phyloP scores from a whole-genome alignment of 2,888 invertebrate species.

The Cataglyphis albicans region DNA sequence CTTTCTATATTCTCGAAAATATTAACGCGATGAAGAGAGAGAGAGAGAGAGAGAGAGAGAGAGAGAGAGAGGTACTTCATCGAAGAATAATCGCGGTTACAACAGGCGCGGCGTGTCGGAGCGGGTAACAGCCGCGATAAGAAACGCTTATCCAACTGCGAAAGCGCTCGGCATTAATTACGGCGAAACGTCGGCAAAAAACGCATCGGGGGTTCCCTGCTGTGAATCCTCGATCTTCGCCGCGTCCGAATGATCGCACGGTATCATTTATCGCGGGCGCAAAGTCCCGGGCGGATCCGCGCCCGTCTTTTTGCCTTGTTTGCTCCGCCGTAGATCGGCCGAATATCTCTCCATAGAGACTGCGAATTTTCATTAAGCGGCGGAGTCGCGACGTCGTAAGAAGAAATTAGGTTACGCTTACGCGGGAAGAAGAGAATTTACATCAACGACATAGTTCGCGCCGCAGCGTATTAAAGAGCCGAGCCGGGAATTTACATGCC shows the following conservation, averaged over 20 bases:
- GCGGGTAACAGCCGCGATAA: constrained; percentile 38
- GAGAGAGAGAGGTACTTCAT: constrained; percentile 11
- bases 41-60: not conserved
- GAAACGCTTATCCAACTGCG: constrained; percentile 37
- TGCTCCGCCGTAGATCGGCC: not conserved
- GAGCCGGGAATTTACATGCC: constrained; percentile 35
- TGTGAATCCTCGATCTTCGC: constrained; percentile 23
- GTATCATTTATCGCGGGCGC: constrained; percentile 40
- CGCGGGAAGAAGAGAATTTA: constrained; percentile 47
- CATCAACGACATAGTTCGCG: constrained; percentile 48
- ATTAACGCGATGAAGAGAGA: not conserved
- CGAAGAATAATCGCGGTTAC: constrained; percentile 26
- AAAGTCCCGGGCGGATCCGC: constrained; percentile 17
- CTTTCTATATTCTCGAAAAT: not conserved
- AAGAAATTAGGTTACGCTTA: constrained; percentile 54
- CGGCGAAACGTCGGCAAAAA: constrained; percentile 34
- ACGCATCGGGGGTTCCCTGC: constrained; percentile 2
- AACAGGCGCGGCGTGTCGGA: constrained; percentile 34
- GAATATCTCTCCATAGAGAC: constrained; percentile 36
- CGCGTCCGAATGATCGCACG: constrained; percentile 21
- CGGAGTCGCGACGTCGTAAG: constrained; percentile 39
- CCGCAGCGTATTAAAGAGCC: constrained; percentile 22
- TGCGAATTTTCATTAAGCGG: constrained; percentile 51
- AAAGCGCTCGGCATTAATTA: constrained; percentile 48
- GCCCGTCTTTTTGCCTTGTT: constrained; percentile 34